Conservation (phyloP, 2,113 vertebrate genomes). For the Calcarius ornatus region DNA sequence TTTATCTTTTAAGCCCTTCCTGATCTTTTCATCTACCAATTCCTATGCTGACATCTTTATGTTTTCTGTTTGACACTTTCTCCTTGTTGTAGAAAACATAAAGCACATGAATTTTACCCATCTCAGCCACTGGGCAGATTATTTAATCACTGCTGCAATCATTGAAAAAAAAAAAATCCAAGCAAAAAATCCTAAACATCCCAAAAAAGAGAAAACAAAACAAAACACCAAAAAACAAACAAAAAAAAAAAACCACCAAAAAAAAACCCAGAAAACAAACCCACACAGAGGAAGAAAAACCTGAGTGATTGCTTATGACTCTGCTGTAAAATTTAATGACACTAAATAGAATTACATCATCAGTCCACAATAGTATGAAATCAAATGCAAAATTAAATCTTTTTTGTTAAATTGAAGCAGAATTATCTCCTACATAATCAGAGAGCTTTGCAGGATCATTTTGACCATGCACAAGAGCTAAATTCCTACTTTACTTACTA, state of each 20-base stretch:
- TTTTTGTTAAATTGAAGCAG: neutral
- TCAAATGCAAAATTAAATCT: neutral
- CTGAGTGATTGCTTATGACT: neutral
- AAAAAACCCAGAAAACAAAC: no score
- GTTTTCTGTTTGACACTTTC: neutral
- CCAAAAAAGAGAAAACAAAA: neutral
- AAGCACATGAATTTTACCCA: neutral
- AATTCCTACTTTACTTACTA: neutral
- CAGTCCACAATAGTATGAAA: neutral
- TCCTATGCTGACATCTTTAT: neutral
- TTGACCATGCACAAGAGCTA: neutral
- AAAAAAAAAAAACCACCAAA: no score
- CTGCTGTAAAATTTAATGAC: neutral
- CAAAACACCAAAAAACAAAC: neutral
- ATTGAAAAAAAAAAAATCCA: neutral
- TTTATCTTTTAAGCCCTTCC: neutral
- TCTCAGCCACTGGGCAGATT: neutral
- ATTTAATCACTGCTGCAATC: neutral
- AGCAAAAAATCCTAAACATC: neutral
- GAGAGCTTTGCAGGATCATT: neutral
- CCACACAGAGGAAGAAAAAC: fast-evolving
- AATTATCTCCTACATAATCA: neutral
- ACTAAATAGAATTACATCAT: neutral
- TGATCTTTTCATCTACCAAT: neutral
- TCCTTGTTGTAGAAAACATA: neutral